Evolutionary conservation across 2,797 vertebrate genomes (phyloP), one percentile per base, ranked within the genome.

Genomic region (Paguma larvata): DNA sequence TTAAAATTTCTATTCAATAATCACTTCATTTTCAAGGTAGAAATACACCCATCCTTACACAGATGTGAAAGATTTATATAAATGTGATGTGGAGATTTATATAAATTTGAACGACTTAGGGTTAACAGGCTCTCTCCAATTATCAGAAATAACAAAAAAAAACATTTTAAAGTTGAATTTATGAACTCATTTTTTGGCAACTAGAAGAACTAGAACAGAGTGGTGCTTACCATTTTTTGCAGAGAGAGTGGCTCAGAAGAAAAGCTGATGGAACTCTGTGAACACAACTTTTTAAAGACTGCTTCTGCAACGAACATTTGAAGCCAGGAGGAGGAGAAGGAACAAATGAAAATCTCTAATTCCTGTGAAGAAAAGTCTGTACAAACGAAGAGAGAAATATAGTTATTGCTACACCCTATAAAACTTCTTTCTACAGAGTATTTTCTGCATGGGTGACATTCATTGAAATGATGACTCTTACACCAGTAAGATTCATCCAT

Each of bases 301-400:
- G 99, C 99, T 96, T 99, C 99, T 75, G 99, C 99, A 73, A 99
- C 98, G 97, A 99, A 99, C 99, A 99, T 98, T 96, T 99, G 99
- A 93, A 99, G 99, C 98, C 99, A 99, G 93, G 97, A 97, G 8
- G 99, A 99, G 30, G 98, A 97, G 96, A 99, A 98, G 68, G 98
- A 99, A 98, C 98, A 98, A 98, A 99, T 96, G 85, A 99, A 98
- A 77, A 97, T 98, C 80, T 99, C 98, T 97, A 99, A 98, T 94
- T 99, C 98, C 34, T 94, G 91, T 30, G 98, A 67, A 83, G 99
- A 98, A 96, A 99, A 98, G 97, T 99, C 99, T 99, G 94, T n/a
- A 95, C 79, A 82, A 96, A 96, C 94, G 4, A 96, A 97, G 19
- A 92, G 21, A 89, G 94, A 73, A 83, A 94, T 80, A 89, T 0